phyloP scores from a whole-genome alignment of 2,797 vertebrate species.

The Aulostomus chinensis region DNA sequence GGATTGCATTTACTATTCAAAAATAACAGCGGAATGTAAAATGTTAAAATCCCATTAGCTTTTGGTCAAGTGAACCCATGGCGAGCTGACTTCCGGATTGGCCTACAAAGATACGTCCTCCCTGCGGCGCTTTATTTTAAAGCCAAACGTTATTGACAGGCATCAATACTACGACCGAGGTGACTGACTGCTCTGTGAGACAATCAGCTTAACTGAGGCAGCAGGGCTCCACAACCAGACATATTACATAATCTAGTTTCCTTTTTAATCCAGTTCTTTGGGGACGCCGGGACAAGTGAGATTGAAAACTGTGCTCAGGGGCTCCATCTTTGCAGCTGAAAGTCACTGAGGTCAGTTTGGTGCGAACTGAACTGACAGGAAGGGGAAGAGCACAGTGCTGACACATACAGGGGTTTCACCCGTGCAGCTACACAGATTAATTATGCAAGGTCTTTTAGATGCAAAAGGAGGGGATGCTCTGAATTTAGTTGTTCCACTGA shows the following conservation, averaged over 20 bases:
- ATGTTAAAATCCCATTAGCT: too few relatives aligned
- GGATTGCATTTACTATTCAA: too few relatives aligned
- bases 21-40: too few relatives aligned
- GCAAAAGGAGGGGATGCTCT: slow-evolving; percentile 11
- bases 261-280: slow-evolving; percentile 20
- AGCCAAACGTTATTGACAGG: not conserved
- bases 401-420: slow-evolving; percentile 13
- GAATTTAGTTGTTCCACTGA: slow-evolving; percentile 42
- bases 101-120: too few relatives aligned
- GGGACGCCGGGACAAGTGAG: slow-evolving; percentile 12
- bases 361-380: slow-evolving; percentile 15
- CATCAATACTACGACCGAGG: not conserved
- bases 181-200: slow-evolving; percentile 23
- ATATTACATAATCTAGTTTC: slow-evolving; percentile 15
- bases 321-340: slow-evolving; percentile 12
- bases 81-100: too few relatives aligned
- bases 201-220: slow-evolving; percentile 1
- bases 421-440: slow-evolving; percentile 1
- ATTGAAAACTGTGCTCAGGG: slow-evolving; percentile 27
- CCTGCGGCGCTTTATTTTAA: too few relatives aligned
- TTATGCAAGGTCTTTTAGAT: not conserved
- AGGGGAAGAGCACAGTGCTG: slow-evolving; percentile 16
- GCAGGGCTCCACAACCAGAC: slow-evolving; percentile 18
- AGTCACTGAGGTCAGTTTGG: slow-evolving; percentile 13
- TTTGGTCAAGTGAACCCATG: too few relatives aligned